Evolutionary conservation across 1,140 invertebrate species (phyloP).

Genomic region (Temnothorax longispinosus): DNA sequence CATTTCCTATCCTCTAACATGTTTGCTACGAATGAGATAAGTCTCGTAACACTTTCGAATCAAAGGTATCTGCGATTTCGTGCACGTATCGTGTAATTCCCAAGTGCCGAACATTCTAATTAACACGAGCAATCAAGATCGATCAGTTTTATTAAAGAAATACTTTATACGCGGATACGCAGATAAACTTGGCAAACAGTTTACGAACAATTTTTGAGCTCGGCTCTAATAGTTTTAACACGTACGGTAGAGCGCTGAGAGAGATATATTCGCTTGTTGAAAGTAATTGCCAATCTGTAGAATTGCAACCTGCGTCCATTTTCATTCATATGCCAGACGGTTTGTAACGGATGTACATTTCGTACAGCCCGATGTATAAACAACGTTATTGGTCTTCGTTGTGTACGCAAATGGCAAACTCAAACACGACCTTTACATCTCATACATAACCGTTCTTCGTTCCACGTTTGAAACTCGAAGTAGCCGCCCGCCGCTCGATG

Average conservation of each 20-base stretch:
- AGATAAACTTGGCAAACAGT: neutral
- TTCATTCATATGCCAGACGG: conserved; percentile 27
- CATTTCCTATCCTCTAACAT: conserved; percentile 20
- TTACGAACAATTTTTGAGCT: neutral
- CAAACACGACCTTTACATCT: conserved; percentile 62
- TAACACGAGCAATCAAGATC: neutral
- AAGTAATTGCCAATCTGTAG: conserved; percentile 33
- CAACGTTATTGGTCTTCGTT: conserved; percentile 54
- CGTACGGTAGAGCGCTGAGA: neutral
- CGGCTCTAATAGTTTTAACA: neutral
- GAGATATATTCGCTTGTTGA: neutral
- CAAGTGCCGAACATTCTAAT: neutral
- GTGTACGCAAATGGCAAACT: conserved; percentile 59
- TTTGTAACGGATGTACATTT: conserved; percentile 52
- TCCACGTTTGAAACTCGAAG: conserved; percentile 58
- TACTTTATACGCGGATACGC: neutral
- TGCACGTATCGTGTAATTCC: neutral
- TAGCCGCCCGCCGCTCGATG: conserved; percentile 27
- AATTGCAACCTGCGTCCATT: conserved; percentile 17
- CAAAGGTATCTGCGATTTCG: neutral
- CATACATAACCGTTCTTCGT: conserved; percentile 59
- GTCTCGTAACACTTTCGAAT: conserved; percentile 12
- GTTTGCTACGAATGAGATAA: conserved; percentile 22
- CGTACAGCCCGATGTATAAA: conserved; percentile 41
- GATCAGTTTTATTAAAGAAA: neutral